Conservation (phyloP, 2,888 invertebrate species). For the Acanthosoma haemorrhoidale region DNA sequence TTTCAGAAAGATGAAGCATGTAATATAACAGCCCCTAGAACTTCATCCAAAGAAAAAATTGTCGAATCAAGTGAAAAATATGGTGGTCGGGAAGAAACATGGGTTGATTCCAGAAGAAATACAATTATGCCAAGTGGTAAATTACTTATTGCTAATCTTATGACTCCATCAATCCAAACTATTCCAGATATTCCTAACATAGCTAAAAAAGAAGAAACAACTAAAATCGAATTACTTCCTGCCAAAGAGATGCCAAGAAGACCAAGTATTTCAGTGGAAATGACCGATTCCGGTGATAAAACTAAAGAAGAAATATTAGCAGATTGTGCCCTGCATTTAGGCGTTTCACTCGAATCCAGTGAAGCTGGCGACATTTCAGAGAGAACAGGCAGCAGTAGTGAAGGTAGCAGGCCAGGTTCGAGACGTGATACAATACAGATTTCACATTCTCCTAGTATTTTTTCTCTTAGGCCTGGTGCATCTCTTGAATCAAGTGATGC, state of each 20-base stretch:
- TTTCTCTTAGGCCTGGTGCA: constrained; percentile 57
- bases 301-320: constrained; percentile 30
- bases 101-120: constrained; percentile 44
- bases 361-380: constrained; percentile 57
- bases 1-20: constrained; percentile 17
- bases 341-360: constrained; percentile 64
- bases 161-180: constrained; percentile 6
- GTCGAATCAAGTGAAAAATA: constrained; percentile 48
- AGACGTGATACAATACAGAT: constrained; percentile 41
- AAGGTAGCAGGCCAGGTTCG: constrained; percentile 41
- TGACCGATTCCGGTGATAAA: constrained; percentile 37
- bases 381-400: constrained; percentile 55
- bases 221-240: constrained; percentile 41
- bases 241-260: constrained; percentile 41
- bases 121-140: constrained; percentile 40
- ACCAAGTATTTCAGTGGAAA: constrained; percentile 42
- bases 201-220: constrained; percentile 35
- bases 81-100: constrained; percentile 56
- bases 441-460: constrained; percentile 41
- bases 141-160: constrained; percentile 29
- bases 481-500: constrained; percentile 65
- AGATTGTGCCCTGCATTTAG: constrained; percentile 52
- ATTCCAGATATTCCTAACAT: not conserved
- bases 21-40: not conserved
- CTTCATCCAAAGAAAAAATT: constrained; percentile 33